Evolutionary conservation across 2,888 invertebrate species (phyloP), one percentile per base, ranked within the genome.

Genomic region (Volucella bombylans): DNA sequence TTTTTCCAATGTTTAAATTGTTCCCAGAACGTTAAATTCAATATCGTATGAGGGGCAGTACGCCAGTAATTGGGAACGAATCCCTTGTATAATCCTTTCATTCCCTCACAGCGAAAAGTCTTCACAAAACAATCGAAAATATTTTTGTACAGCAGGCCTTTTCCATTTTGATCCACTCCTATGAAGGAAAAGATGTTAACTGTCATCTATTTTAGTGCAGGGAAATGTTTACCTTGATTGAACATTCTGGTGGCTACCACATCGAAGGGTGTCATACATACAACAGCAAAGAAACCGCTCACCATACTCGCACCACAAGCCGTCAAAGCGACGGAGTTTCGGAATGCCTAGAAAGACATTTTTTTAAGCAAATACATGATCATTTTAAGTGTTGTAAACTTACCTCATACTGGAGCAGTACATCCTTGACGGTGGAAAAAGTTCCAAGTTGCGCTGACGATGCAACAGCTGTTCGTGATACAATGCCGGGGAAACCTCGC

Each of bases 221-320:
- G 41, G 12, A 50, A 4, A 54, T 14, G 10, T 10, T 0, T 93
- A 94, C 96, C 96, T 94, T 97, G 97, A 92, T 97, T 97, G 90
- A 97, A 97, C 80, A 97, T 93, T 87, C 97, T 93, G n/a, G 97
- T 96, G 57, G 96, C 94, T 87, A 96, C 93, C 43, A 97, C 95
- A 91, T 98, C 97, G 89, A 97, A 95, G 0, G 97, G 98, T 74
- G 97, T 96, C 94, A 97, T 96, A 82, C 94, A 93, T 0, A 95
- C 87, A 6, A 95, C 95, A 31, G 97, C 95, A 55, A 94, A 94
- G 47, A 95, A 92, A 0, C 97, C 97, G 82, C 96, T 96, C 18
- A 96, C 91, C 89, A 96, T 93, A 89, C 96, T 96, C 9, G 96
- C 95, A 1, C 93, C 88, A 85, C 95, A 93, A 0, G 95, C 94